A percentile compares a stretch with the other conserved stretches of the same genome.
Conservation (phyloP, 2,797 vertebrate species). For the Microctenopoma stevenorrisi region DNA sequence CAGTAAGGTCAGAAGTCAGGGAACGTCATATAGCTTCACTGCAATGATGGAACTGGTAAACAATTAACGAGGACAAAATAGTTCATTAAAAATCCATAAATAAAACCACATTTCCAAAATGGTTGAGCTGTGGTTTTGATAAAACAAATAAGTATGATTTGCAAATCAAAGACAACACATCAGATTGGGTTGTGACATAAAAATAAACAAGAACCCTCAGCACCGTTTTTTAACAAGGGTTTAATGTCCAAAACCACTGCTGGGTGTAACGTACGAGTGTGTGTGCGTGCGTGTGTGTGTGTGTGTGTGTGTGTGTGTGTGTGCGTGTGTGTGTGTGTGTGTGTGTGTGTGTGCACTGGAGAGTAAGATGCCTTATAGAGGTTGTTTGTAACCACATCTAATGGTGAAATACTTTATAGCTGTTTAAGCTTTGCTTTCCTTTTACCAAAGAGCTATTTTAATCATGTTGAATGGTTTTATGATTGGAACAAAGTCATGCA, state of each 20-base stretch:
- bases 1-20: not conserved
- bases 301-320: too few species aligned
- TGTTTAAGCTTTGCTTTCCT: conserved; percentile 8
- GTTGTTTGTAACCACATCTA: conserved; percentile 21
- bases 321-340: too few species aligned
- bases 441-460: conserved; percentile 9
- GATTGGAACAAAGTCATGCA: not conserved
- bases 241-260: conserved; percentile 1
- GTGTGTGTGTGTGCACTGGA: not conserved
- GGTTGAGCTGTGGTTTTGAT: too few species aligned
- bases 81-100: not conserved
- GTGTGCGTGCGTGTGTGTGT: too few species aligned
- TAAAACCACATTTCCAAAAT: too few species aligned
- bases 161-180: too few species aligned
- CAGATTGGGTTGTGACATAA: too few species aligned
- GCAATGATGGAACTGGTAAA: conserved; percentile 10
- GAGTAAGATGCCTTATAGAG: not conserved
- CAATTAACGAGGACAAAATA: not conserved
- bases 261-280: not conserved
- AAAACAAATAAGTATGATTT: too few species aligned
- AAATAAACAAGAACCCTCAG: not conserved
- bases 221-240: not conserved
- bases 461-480: conserved; percentile 18
- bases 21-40: not conserved
- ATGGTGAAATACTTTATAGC: not conserved